Conservation (phyloP, 2,797 vertebrate genomes). For the Notoglanidium macrostoma region DNA sequence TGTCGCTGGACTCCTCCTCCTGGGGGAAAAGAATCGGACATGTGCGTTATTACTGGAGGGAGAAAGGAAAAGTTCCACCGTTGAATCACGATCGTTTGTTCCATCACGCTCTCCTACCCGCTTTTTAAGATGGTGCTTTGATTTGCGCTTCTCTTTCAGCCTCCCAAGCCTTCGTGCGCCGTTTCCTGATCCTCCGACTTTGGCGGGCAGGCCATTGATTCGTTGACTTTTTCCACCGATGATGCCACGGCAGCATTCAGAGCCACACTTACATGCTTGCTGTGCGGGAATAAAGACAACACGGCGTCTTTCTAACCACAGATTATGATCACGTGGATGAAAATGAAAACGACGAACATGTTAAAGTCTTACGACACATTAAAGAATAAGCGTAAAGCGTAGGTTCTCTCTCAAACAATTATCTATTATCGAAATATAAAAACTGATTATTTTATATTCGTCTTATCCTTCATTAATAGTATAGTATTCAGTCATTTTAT, state of each 20-base stretch:
- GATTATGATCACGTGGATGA: not conserved
- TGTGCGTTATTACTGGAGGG: not conserved
- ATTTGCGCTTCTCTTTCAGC: conserved; percentile 97
- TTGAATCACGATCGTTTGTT: not conserved
- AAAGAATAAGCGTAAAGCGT: not conserved
- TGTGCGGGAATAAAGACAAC: conserved; percentile 61
- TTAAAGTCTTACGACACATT: not conserved
- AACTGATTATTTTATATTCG: not conserved
- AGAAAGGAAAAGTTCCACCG: not conserved
- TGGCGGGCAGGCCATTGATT: conserved; percentile 86
- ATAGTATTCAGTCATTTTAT: not conserved
- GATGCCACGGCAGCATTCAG: conserved; percentile 92
- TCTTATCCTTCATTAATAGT: not conserved
- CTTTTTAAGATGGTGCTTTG: conserved; percentile 97
- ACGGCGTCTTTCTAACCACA: not conserved
- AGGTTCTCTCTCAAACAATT: not conserved
- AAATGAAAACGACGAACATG: not conserved
- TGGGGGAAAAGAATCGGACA: conserved; percentile 34
- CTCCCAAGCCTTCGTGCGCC: conserved; percentile 83
- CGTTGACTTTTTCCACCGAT: conserved; percentile 92
- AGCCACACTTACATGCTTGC: conserved; percentile 94
- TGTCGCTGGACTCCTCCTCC: conserved; percentile 92
- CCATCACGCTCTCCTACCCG: conserved; percentile 70
- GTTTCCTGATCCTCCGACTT: conserved; percentile 71
- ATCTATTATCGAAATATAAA: not conserved